A percentile compares a stretch with the other conserved stretches of the same genome.
Conservation (phyloP, 2,888 invertebrate species). For the Urechis unicinctus region DNA sequence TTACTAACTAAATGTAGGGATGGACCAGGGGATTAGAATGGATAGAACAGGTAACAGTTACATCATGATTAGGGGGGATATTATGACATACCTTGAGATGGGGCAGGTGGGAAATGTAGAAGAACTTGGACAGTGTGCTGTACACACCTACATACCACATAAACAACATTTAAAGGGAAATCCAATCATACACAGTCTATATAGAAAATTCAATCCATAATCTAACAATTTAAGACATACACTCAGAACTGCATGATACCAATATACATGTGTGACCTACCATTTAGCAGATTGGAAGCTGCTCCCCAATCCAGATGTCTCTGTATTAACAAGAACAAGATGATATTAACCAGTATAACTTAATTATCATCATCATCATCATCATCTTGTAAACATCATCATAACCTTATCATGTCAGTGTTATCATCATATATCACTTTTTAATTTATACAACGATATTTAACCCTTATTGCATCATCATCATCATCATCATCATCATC, state of each 20-base stretch:
- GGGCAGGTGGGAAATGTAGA: slow-evolving; percentile 88
- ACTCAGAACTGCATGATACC: background rate
- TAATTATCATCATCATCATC: too few relatives aligned
- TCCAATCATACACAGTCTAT: background rate
- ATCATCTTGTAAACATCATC: too few relatives aligned
- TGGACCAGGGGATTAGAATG: too few relatives aligned
- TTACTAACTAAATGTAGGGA: background rate
- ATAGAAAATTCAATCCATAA: background rate
- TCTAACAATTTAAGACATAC: background rate
- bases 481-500: slow-evolving; percentile 4
- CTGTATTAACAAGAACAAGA: slow-evolving; percentile 51
- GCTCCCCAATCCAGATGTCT: slow-evolving; percentile 97
- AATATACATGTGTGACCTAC: slow-evolving; percentile 27
- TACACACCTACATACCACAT: slow-evolving; percentile 62
- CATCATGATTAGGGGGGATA: background rate
- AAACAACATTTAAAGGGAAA: background rate
- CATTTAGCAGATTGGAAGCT: slow-evolving; percentile 85
- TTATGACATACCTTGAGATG: slow-evolving; percentile 73
- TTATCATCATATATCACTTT: too few relatives aligned
- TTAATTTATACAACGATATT: too few relatives aligned
- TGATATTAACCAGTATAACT: too few relatives aligned
- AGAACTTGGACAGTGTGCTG: slow-evolving; percentile 85
- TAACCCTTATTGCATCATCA: too few relatives aligned
- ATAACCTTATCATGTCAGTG: too few relatives aligned
- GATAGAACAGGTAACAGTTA: too few relatives aligned